Evolutionary conservation across 2,113 vertebrate species (phyloP).

Genomic region (Nycticorax nycticorax): DNA sequence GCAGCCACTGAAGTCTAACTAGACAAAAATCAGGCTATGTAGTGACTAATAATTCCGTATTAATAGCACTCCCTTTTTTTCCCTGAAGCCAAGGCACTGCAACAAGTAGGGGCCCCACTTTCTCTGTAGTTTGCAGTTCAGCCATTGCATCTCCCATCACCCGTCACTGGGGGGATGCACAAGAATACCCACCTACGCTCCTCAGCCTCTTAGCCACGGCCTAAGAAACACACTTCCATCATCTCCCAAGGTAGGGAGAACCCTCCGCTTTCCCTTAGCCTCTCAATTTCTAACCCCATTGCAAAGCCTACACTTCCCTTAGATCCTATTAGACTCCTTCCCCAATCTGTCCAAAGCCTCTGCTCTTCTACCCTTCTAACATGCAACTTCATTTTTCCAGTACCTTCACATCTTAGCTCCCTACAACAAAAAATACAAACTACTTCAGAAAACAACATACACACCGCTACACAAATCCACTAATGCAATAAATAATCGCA

Average conservation of each 20-base stretch:
- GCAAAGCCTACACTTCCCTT: background rate
- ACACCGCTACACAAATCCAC: background rate
- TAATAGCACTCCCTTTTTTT: background rate
- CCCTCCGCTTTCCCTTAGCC: background rate
- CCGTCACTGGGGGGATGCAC: background rate
- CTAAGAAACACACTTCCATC: background rate
- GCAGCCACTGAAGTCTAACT: background rate
- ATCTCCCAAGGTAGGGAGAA: background rate
- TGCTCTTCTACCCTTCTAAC: background rate
- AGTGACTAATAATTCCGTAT: background rate
- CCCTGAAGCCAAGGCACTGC: background rate
- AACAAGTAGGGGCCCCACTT: background rate
- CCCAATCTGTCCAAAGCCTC: background rate
- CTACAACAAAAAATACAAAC: background rate
- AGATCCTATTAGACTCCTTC: background rate
- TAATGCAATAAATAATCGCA: background rate
- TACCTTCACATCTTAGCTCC: background rate
- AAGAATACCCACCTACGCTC: background rate
- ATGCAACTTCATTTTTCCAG: background rate
- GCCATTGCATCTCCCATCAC: background rate
- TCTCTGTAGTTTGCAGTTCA: background rate
- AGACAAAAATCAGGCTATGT: background rate
- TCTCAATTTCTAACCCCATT: background rate
- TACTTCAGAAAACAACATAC: background rate
- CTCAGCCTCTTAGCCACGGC: background rate